Evolutionary conservation across 2,113 vertebrate species (phyloP).

Genomic region (Salvelinus sp.): DNA sequence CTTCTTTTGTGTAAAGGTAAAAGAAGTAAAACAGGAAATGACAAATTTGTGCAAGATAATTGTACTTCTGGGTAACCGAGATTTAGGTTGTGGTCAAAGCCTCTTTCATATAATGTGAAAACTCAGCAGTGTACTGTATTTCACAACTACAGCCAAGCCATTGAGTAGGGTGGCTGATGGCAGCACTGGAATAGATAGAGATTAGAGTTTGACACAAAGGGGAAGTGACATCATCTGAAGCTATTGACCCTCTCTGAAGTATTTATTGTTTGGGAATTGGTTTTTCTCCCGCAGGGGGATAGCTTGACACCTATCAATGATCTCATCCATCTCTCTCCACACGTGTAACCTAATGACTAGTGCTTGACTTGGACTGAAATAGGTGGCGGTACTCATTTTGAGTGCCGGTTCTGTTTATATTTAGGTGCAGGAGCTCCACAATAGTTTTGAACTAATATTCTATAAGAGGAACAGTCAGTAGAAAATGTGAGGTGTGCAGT

Average conservation of each 20-base stretch:
- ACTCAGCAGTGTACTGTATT: background rate
- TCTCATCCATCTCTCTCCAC: background rate
- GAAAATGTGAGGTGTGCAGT: too few relatives aligned
- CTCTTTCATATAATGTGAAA: background rate
- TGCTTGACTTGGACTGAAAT: too few relatives aligned
- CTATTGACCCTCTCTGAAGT: background rate
- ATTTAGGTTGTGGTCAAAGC: background rate
- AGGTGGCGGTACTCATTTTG: too few relatives aligned
- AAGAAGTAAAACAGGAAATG: too few relatives aligned
- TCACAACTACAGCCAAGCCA: background rate
- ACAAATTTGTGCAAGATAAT: too few relatives aligned
- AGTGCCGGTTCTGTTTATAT: too few relatives aligned
- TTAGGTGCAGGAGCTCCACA: too few relatives aligned
- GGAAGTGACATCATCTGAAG: background rate
- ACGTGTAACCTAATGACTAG: background rate
- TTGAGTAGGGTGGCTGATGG: background rate
- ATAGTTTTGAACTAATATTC: too few relatives aligned
- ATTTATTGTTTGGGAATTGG: constrained; percentile 8
- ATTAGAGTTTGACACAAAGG: background rate
- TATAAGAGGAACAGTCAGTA: too few relatives aligned
- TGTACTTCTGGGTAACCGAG: too few relatives aligned
- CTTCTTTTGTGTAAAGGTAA: too few relatives aligned
- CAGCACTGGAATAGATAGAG: background rate
- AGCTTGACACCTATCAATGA: constrained; percentile 1
- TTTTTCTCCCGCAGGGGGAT: background rate